phyloP scores from a whole-genome alignment of 2,888 invertebrate genomes.

The Sialis fuliginosa region DNA sequence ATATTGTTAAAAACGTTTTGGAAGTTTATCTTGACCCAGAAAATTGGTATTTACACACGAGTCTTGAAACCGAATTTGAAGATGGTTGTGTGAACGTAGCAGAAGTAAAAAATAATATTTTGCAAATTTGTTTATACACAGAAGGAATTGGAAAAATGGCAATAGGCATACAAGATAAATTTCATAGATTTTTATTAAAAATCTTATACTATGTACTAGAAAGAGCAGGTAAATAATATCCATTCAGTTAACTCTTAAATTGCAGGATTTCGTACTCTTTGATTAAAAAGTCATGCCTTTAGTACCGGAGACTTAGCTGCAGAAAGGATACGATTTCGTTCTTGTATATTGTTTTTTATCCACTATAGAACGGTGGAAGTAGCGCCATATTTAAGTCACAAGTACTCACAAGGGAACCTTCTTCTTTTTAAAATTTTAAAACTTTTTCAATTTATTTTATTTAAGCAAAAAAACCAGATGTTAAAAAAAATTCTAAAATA shows the following conservation, averaged over 20 bases:
- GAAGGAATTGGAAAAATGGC: slow-evolving; percentile 55
- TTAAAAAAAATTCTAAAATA: no score
- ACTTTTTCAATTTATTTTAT: no score
- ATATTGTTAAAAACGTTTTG: slow-evolving; percentile 13
- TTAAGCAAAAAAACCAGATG: no score
- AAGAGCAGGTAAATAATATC: slow-evolving; percentile 38
- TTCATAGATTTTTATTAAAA: slow-evolving; percentile 41
- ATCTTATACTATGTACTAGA: slow-evolving; percentile 51
- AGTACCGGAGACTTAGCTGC: slow-evolving; percentile 9
- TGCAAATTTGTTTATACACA: slow-evolving; percentile 45
- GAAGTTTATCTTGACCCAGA: slow-evolving; percentile 30
- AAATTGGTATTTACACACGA: slow-evolving; percentile 32
- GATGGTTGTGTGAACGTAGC: slow-evolving; percentile 18
- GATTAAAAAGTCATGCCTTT: not conserved
- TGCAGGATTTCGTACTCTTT: not conserved
- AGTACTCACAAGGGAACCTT: no score
- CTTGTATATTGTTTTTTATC: not conserved
- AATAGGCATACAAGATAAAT: slow-evolving; percentile 28
- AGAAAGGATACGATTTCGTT: not conserved
- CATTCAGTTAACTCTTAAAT: not conserved
- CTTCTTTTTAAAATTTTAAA: no score
- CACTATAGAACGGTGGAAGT: no score
- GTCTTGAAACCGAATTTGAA: slow-evolving; percentile 16
- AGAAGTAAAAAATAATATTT: slow-evolving; percentile 42
- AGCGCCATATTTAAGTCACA: no score